Conservation (phyloP, 2,113 vertebrate genomes). For the Ramphastos sulfuratus region DNA sequence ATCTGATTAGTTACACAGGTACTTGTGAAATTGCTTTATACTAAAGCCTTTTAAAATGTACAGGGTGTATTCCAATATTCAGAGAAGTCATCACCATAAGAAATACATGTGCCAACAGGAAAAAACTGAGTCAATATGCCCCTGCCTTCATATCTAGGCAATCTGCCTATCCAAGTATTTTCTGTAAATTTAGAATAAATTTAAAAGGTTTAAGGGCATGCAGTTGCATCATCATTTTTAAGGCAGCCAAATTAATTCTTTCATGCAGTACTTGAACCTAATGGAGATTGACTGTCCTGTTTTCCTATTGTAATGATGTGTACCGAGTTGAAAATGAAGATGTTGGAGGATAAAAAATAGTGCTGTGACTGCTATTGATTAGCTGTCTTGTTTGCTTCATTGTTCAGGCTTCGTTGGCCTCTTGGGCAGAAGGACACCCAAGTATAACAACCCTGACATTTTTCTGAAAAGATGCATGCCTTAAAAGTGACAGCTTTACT, state of each 20-base stretch:
- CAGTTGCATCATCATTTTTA: slow-evolving; percentile 62
- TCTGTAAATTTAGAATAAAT: slow-evolving; percentile 49
- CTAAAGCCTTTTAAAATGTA: neutral
- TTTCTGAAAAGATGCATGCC: slow-evolving; percentile 65
- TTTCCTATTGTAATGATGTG: slow-evolving; percentile 75
- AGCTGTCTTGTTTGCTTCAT: slow-evolving; percentile 69
- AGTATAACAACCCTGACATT: slow-evolving; percentile 75
- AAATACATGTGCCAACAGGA: neutral
- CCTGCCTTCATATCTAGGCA: slow-evolving; percentile 32
- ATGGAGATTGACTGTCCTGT: slow-evolving; percentile 65
- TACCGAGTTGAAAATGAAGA: slow-evolving; percentile 73
- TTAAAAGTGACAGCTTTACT: slow-evolving; percentile 71
- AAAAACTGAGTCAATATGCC: slow-evolving; percentile 28
- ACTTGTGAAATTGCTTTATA: slow-evolving; percentile 57
- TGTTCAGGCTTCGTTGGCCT: slow-evolving; percentile 69
- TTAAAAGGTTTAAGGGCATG: slow-evolving; percentile 60
- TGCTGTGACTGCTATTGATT: slow-evolving; percentile 74
- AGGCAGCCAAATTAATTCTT: slow-evolving; percentile 69
- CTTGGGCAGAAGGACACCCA: slow-evolving; percentile 70
- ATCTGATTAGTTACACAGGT: slow-evolving; percentile 48
- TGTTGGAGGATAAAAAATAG: slow-evolving; percentile 69
- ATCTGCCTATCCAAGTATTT: slow-evolving; percentile 30
- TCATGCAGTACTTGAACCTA: slow-evolving; percentile 55
- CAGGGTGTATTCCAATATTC: neutral
- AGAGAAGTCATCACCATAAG: neutral